Base-by-base conservation (phyloP, 2,797 vertebrate species). In the Gymnothorax reevesii region DNA sequence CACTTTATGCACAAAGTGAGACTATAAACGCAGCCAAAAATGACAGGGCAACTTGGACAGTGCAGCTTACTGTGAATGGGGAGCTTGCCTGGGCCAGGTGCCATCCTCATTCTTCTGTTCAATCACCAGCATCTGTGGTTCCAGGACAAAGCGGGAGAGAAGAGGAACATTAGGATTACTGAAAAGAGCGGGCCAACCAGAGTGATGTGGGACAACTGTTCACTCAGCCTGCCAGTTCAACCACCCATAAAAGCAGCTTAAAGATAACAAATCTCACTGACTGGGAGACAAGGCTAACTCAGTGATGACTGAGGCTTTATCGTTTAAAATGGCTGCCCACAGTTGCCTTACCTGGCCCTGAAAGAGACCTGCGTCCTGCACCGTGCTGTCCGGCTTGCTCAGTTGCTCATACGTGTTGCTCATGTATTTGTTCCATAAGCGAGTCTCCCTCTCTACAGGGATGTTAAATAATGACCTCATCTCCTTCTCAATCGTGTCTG, bases 341-440 rank as follows among this genome's bases (percentile, higher is more conserved):
- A 42, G 22, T 22, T 66, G 7, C 52, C 79, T 57, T 94, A 99
- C 98, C 98, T 99, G 98, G 69, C 98, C 98, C 89, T 99, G 98
- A 94, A 97, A 99, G 83, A 99, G 97, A 8, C 98, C 98, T 12
- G 97, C 97, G 84, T 99, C 99, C 94, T 99, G 98, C 80, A 99
- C 96, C 10, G 97, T 99, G 94, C 97, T 99, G 92, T 98, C 98
- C 20, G 97, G 95, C 92, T 98, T 99, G 94, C 95, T 98, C 92
- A 99, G 93, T 92, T 97, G 98, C 94, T 98, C 97, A 0, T 98
- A 99, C 3, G 97, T 97, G 90, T 98, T 99, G 93, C 95, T 98
- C 96, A 98, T 98, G 86, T 99, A 99, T 88, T 96, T 99, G 94
- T 97, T 99, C 98, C 98, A 99, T 86, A 99, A 95, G 83, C 98